Evolutionary conservation across 2,888 invertebrate species (phyloP), one percentile per base, ranked within the genome.

Genomic region (Hydraecia micacea): DNA sequence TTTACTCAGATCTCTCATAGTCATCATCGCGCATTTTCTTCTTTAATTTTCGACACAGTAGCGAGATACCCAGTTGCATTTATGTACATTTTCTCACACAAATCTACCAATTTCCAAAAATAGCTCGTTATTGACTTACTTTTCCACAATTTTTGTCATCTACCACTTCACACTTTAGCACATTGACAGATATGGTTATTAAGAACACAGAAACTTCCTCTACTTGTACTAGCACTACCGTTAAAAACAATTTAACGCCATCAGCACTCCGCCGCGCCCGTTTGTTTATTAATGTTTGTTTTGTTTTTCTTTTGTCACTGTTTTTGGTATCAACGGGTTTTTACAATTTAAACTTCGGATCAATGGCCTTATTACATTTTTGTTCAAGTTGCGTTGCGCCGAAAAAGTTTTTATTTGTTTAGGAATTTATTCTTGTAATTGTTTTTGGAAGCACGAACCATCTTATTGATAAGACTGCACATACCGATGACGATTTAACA

Each of bases 221-320:
- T 49, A 7, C 52, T 62, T 42, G 42, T 75, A 78, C 84, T 70
- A 84, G 52, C 39, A 65, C 58, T 77, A 87, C 86, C 82, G 86
- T 86, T 82, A 79, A 71, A 77, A 82, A 82, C 70, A 85, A 86
- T 86, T 87, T 87, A 82, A 81, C 79, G 83, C 89, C 68, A 81
- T 76, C 75, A 75, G 63, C 58, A 39, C 62, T 68, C 49, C 79
- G 62, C 49, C n/a, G 36, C 65, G 65, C 21, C 74, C 73, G 75
- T 70, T 74, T 75, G 75, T 84, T 85, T 90, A 84, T 77, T 70
- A 75, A 79, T 79, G 69, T 87, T 85, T 83, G 76, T 80, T 85
- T 88, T 88, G 71, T 84, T 88, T 87, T 77, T 83, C 70, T 68
- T 74, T 81, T 79, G 80, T 80, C 70, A 81, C 72, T 66, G 46